Evolutionary conservation across 2,888 invertebrate genomes (phyloP).

Genomic region (Thera britannica): DNA sequence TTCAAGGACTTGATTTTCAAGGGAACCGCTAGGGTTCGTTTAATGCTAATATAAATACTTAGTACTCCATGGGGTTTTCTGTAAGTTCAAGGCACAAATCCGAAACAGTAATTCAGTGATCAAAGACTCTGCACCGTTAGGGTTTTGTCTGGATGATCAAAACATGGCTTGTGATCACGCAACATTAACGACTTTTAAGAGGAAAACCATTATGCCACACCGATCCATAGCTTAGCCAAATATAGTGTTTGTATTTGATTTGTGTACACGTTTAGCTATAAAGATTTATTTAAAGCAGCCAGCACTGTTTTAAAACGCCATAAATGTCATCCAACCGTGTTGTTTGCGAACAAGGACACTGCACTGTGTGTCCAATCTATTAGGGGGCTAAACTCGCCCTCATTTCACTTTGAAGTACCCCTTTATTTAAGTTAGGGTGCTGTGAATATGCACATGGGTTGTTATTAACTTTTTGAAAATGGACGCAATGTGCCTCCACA

Average conservation of each 20-base stretch:
- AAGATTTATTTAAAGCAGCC: neutral
- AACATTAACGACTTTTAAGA: too few relatives aligned
- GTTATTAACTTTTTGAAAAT: slow-evolving; percentile 10
- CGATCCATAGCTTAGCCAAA: too few relatives aligned
- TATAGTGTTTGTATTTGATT: too few relatives aligned
- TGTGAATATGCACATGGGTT: slow-evolving; percentile 8
- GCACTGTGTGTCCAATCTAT: slow-evolving; percentile 13
- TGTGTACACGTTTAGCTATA: neutral
- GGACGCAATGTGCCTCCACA: neutral
- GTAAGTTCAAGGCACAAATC: too few relatives aligned
- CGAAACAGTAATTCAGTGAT: too few relatives aligned
- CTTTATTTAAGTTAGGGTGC: slow-evolving; percentile 15
- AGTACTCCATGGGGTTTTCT: too few relatives aligned
- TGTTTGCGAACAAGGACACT: slow-evolving; percentile 12
- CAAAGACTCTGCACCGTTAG: too few relatives aligned
- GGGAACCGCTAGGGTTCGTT: neutral
- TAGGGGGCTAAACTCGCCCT: slow-evolving; percentile 18
- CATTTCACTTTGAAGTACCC: slow-evolving; percentile 24
- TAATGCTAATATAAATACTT: too few relatives aligned
- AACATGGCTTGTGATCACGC: too few relatives aligned
- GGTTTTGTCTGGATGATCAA: too few relatives aligned
- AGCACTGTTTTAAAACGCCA: slow-evolving; percentile 22
- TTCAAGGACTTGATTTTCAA: slow-evolving; percentile 11
- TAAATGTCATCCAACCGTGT: slow-evolving; percentile 10
- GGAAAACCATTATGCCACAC: too few relatives aligned